These are phyloP conservation scores for Drosophila ogumai DNA, from an alignment of 1,140 invertebrate genomes.

Conservation along the genomic window DNA sequence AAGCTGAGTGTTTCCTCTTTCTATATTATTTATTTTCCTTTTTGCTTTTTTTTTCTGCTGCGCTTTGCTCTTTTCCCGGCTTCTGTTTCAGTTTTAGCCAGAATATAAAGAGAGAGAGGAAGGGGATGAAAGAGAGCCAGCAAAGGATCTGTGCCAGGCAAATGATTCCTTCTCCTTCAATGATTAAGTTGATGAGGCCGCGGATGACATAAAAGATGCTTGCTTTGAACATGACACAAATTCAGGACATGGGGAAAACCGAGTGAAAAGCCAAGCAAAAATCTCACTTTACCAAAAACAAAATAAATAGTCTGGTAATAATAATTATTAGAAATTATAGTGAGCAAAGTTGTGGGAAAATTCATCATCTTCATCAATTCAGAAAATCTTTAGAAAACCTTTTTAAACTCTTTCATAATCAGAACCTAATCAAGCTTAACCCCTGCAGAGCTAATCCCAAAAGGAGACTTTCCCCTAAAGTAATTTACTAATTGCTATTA, in stretches of 20 bases:
- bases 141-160: slow-evolving; percentile 39
- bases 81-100: slow-evolving; percentile 17
- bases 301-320: neutral
- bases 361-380: neutral
- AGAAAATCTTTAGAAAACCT: neutral
- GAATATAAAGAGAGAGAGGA: neutral
- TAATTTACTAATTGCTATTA: slow-evolving; percentile 32
- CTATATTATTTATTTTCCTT: slow-evolving; percentile 42
- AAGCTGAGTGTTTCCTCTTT: slow-evolving; percentile 51
- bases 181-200: slow-evolving; percentile 46
- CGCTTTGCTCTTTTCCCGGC: slow-evolving; percentile 16
- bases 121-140: neutral
- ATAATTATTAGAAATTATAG: too few species aligned
- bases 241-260: neutral
- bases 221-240: slow-evolving; percentile 47
- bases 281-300: neutral
- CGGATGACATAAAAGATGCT: slow-evolving; percentile 32
- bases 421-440: neutral
- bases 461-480: neutral
- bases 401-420: too few species aligned
- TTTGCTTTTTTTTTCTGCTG: slow-evolving; percentile 1
- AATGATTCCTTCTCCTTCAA: slow-evolving; percentile 44
- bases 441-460: neutral
- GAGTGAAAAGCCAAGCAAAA: neutral
- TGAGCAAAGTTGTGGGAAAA: too few species aligned